These are phyloP conservation scores for Parnassius apollo DNA, from an alignment of 2,888 invertebrate genomes.

Conservation along the genomic window DNA sequence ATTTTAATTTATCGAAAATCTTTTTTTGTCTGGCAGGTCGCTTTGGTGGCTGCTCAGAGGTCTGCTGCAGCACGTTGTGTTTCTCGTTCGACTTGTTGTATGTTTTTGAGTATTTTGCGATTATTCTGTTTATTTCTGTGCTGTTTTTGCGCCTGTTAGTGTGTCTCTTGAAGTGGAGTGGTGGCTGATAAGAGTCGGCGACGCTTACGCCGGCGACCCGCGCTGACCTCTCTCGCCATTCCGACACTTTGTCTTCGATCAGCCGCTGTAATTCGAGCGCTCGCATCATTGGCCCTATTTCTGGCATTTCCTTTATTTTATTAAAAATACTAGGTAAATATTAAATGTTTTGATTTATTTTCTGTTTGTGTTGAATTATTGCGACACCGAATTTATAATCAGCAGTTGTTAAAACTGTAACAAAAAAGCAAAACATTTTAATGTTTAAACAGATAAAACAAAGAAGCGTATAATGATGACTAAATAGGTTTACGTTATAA, in stretches of 20 bases:
- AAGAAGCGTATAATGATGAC: no score
- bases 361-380: not conserved
- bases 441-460: no score
- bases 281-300: conserved; percentile 75
- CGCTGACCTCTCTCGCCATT: conserved; percentile 77
- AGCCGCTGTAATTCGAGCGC: conserved; percentile 74
- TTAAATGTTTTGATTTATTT: conserved; percentile 34
- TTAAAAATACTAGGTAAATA: conserved; percentile 28
- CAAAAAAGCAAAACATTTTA: no score
- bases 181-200: conserved; percentile 77
- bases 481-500: no score
- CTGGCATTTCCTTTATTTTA: conserved; percentile 60
- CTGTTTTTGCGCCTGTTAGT: conserved; percentile 76
- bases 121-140: conserved; percentile 79
- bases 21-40: conserved; percentile 60
- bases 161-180: conserved; percentile 75
- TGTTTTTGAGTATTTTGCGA: conserved; percentile 76
- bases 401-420: no score
- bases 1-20: conserved; percentile 46
- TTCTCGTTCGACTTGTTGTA: conserved; percentile 54
- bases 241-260: conserved; percentile 77
- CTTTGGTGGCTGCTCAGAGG: conserved; percentile 50
- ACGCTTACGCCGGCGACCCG: conserved; percentile 68
- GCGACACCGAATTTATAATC: not conserved
- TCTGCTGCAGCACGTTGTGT: conserved; percentile 48